Evolutionary conservation across 2,797 vertebrate genomes (phyloP).

Genomic region (Philypnodon macrostomus): DNA sequence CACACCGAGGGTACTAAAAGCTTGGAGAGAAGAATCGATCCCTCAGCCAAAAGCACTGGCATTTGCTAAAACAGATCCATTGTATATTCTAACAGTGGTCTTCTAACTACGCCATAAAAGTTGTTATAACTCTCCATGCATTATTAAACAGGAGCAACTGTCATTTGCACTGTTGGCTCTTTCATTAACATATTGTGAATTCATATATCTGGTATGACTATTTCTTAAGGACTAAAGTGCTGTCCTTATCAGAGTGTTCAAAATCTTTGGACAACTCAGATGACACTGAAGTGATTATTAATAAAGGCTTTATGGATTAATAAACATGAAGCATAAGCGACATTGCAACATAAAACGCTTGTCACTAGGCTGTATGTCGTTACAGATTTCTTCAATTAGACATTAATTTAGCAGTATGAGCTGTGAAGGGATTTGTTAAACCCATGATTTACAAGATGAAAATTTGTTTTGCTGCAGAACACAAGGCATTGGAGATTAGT

Average conservation of each 20-base stretch:
- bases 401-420: not conserved
- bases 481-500: not conserved
- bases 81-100: slow-evolving; percentile 32
- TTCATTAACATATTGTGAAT: not conserved
- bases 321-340: slow-evolving; percentile 19
- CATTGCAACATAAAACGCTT: slow-evolving; percentile 6
- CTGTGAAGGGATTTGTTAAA: not conserved
- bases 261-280: too few relatives aligned
- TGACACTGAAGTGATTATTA: too few relatives aligned
- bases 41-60: slow-evolving; percentile 40
- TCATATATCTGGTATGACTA: not conserved
- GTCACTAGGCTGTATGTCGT: too few relatives aligned
- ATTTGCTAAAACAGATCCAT: slow-evolving; percentile 36
- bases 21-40: slow-evolving; percentile 49
- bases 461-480: not conserved
- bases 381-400: slow-evolving; percentile 1
- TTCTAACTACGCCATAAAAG: slow-evolving; percentile 33
- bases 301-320: slow-evolving; percentile 18
- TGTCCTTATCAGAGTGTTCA: too few relatives aligned
- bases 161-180: slow-evolving; percentile 1
- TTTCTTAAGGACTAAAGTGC: too few relatives aligned
- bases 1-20: slow-evolving; percentile 47
- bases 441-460: not conserved
- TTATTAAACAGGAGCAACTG: not conserved
- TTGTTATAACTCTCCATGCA: not conserved